Percentiles rank a stretch among this genome's conserved stretches.
Conservation (phyloP, 2,888 invertebrate genomes). For the Cataglyphis cursor region DNA sequence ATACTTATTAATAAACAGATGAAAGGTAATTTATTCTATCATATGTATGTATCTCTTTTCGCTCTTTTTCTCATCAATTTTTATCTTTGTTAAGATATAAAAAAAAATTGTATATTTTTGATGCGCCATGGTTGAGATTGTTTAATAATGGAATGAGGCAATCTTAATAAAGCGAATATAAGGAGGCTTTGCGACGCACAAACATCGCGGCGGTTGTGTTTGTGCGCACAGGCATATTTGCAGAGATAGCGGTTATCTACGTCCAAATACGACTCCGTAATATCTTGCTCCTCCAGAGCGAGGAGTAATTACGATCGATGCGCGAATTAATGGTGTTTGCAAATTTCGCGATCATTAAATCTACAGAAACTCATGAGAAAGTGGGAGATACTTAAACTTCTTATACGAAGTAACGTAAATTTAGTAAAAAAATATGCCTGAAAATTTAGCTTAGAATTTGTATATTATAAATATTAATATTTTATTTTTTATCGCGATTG, state of each 20-base stretch:
- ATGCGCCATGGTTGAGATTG: background rate
- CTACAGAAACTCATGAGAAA: background rate
- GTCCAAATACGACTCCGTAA: conserved; percentile 48
- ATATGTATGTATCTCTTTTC: background rate
- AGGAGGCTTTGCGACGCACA: background rate
- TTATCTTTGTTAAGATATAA: background rate
- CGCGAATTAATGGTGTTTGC: conserved; percentile 31
- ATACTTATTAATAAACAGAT: background rate
- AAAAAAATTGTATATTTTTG: background rate
- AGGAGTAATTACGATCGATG: conserved; percentile 48
- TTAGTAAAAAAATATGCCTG: background rate
- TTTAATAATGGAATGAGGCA: conserved; percentile 5
- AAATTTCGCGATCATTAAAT: conserved; percentile 17
- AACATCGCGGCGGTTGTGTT: conserved; percentile 34
- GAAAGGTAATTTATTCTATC: background rate
- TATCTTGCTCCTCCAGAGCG: conserved; percentile 34
- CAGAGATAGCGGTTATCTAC: conserved; percentile 49
- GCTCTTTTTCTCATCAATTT: background rate
- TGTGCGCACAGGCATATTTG: conserved; percentile 39
- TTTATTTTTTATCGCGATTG: background rate
- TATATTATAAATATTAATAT: background rate
- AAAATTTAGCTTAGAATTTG: background rate
- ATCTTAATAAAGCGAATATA: conserved; percentile 3
- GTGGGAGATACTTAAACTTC: background rate
- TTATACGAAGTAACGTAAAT: background rate